Evolutionary conservation across 1,140 invertebrate species (phyloP).

Genomic region (Pseudomyrmex gracilis): DNA sequence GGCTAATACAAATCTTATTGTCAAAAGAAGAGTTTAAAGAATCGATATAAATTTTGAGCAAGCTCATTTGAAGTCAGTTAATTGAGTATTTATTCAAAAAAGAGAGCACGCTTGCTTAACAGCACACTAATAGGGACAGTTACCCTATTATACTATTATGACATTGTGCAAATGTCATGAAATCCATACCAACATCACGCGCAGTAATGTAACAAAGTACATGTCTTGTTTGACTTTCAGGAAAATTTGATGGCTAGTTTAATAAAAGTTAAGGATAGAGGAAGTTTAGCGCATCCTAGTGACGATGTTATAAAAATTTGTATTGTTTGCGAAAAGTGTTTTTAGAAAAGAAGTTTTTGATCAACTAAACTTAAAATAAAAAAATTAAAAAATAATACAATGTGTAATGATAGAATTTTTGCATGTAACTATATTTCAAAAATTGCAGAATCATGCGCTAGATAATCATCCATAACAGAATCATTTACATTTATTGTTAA

Average conservation of each 20-base stretch:
- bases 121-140: too few relatives aligned
- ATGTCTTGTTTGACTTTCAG: slow-evolving; percentile 7
- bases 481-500: slow-evolving; percentile 13
- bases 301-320: slow-evolving; percentile 26
- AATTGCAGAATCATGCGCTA: slow-evolving; percentile 1
- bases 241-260: slow-evolving; percentile 18
- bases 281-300: slow-evolving; percentile 7
- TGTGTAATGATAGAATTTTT: slow-evolving; percentile 1
- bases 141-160: too few relatives aligned
- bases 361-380: slow-evolving; percentile 8
- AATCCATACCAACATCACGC: too few relatives aligned
- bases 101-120: too few relatives aligned
- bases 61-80: too few relatives aligned
- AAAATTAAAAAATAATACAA: neutral
- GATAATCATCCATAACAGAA: slow-evolving; percentile 8
- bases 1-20: too few relatives aligned
- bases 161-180: too few relatives aligned
- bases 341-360: neutral
- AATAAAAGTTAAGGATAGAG: slow-evolving; percentile 12
- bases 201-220: too few relatives aligned
- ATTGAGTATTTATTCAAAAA: too few relatives aligned
- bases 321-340: slow-evolving; percentile 19
- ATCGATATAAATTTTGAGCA: too few relatives aligned
- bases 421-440: neutral
- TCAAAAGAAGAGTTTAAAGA: too few relatives aligned